Evolutionary conservation across 2,113 vertebrate genomes (phyloP), one percentile per base, ranked within the genome.

Genomic region (Phainopepla nitens): DNA sequence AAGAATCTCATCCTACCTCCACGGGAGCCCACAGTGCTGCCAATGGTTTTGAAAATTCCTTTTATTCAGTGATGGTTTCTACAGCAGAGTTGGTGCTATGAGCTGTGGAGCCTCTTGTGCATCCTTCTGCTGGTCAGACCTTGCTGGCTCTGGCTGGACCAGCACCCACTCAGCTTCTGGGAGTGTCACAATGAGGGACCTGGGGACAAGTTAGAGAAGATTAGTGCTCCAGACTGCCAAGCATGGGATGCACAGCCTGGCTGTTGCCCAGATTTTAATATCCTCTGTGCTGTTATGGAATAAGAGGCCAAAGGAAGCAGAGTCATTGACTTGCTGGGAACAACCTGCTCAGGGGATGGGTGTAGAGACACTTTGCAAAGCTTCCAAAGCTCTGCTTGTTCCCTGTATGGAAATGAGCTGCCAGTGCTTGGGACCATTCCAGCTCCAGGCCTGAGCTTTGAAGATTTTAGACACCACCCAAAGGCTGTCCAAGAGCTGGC

Each of bases 1-100:
- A 82, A 82, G 35, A 50, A 7, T 57, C 29, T 64, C 77, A 28
- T 66, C 72, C 85, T 96, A 90, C 92, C 95, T 96, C 88, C 27
- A 64, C 44, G n/a, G 58, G 14, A 90, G 47, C 18, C 71, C 9
- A 4, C 5, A 6, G 62, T 23, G 33, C 85, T 39, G 33, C 23
- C n/a, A 62, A 51, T 0, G 1, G 71, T 64, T 90, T 82, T 73
- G 41, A 71, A 73, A 75, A 78, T 64, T 41, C 31, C 28, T 92
- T 86, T 89, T 86, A 53, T 57, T 85, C 62, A 24, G 31, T 17
- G n/a, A 13, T 42, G 20, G 62, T 86, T 93, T 77, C n/a, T 92
- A 12, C 50, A 69, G 75, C 58, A 86, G 65, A 41, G 23, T 66
- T 77, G 79, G 69, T 93, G 76, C 87, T 95, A 11, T 33, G 44